Evolutionary conservation across 2,113 vertebrate species (phyloP).

Genomic region (Spheniscus mendiculus): DNA sequence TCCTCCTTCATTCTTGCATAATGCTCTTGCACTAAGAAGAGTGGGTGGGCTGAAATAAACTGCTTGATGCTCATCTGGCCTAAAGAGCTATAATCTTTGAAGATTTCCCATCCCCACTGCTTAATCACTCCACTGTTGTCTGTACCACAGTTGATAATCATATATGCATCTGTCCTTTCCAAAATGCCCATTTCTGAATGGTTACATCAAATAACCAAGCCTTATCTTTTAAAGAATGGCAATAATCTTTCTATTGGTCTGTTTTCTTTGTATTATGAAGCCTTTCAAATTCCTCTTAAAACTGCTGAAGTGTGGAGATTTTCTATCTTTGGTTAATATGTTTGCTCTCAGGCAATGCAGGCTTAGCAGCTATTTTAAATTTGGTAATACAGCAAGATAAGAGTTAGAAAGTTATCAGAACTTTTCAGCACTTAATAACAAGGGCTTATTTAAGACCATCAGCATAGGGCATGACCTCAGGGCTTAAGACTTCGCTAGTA

Average conservation of each 20-base stretch:
- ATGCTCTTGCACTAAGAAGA: neutral
- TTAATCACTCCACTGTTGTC: neutral
- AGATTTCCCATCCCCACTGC: neutral
- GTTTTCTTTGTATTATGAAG: neutral
- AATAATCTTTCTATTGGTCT: neutral
- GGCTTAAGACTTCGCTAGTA: neutral
- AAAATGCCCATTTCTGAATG: neutral
- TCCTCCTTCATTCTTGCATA: constrained; percentile 26
- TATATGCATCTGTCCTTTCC: neutral
- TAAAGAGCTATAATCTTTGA: neutral
- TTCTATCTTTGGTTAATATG: neutral
- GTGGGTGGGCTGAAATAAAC: neutral
- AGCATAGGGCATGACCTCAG: neutral
- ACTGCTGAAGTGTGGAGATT: neutral
- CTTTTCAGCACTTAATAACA: neutral
- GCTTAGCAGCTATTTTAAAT: neutral
- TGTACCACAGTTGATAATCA: neutral
- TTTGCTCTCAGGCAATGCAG: neutral
- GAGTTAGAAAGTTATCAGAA: neutral
- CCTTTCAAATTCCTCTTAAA: neutral
- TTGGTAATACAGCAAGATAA: neutral
- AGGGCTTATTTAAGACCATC: neutral
- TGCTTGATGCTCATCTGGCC: constrained; percentile 5
- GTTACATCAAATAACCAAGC: neutral
- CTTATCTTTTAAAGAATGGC: neutral